Evolutionary conservation across 2,888 invertebrate genomes (phyloP), one percentile per base, ranked within the genome.

Genomic region (Cryptosula pallasiana): DNA sequence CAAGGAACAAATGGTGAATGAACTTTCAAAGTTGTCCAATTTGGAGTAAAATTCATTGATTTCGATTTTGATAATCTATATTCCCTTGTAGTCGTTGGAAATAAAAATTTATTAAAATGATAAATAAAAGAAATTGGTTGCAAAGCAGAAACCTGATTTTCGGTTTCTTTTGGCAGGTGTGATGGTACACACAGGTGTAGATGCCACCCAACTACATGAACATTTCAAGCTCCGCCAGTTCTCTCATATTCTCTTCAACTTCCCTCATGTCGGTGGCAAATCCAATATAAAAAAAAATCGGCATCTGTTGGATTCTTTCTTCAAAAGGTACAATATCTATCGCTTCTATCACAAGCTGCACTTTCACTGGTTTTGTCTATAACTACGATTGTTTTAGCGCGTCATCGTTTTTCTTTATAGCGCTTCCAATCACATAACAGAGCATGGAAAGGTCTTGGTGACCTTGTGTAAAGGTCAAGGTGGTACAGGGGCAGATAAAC

Each of bases 261-360:
- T 89, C 78, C 89, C 89, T 9, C 88, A 89, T 79, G 85, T 86
- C 55, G 88, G 89, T 36, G 89, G 89, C 5, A 89, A 89, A 82
- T 89, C 88, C 81, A 87, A 88, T 78, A 86, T 89, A 72, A 86
- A 87, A 76, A 85, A 85, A 72, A 89, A 89, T 79, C 84, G 88
- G 73, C 80, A 85, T 35, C 82, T 89, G 29, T 79, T 89, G 1
- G 80, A 78, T 72, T 80, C 84, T 55, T 88, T 88, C 80, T 88
- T 88, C 76, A 72, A 72, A 55, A 83, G 82, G 82, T 82, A 35
- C 54, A 35, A 69, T 13, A 45, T 20, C 45, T 45, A 45, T n/a
- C n/a, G n/a, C n/a, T n/a, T n/a, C n/a, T n/a, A n/a, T n/a, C n/a
- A n/a, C n/a, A n/a, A n/a, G n/a, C n/a, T n/a, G n/a, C n/a, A n/a